Percentiles rank a stretch among this genome's conserved stretches.
Conservation (phyloP, 2,888 invertebrate species). For the Liposcelis brunnea region DNA sequence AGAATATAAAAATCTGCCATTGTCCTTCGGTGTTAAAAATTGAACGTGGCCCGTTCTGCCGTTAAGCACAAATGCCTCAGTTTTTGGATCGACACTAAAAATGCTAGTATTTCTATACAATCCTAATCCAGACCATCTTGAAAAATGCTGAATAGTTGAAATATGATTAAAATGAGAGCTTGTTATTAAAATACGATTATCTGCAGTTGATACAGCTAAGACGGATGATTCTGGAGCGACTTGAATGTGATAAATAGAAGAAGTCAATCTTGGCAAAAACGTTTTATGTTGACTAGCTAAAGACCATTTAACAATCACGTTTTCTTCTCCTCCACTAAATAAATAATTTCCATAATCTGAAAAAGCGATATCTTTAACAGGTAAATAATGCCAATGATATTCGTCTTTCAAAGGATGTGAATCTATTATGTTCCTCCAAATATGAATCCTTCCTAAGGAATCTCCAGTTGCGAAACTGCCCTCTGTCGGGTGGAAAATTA, state of each 20-base stretch:
- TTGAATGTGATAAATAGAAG: constrained; percentile 43
- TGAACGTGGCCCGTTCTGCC: constrained; percentile 57
- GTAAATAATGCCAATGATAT: constrained; percentile 62
- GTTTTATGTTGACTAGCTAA: constrained; percentile 31
- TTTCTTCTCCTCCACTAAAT: constrained; percentile 61
- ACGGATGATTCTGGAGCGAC: constrained; percentile 43
- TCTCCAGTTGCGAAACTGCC: constrained; percentile 50
- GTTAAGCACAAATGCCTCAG: constrained; percentile 47
- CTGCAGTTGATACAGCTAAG: constrained; percentile 45
- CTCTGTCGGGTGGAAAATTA: constrained; percentile 48
- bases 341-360: constrained; percentile 43
- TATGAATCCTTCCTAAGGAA: constrained; percentile 39
- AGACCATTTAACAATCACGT: constrained; percentile 61
- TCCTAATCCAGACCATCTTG: constrained; percentile 20
- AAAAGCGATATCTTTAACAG: constrained; percentile 47
- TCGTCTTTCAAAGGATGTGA: constrained; percentile 26
- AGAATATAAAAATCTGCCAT: constrained; percentile 22
- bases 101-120: constrained; percentile 19
- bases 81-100: constrained; percentile 41
- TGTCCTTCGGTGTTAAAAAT: constrained; percentile 47
- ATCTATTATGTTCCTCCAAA: constrained; percentile 38
- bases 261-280: constrained; percentile 52
- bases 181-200: constrained; percentile 35
- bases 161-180: constrained; percentile 9
- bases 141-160: constrained; percentile 42